Evolutionary conservation across 2,113 vertebrate species (phyloP), one percentile per base, ranked within the genome.

Genomic region (Eublepharis macularius): DNA sequence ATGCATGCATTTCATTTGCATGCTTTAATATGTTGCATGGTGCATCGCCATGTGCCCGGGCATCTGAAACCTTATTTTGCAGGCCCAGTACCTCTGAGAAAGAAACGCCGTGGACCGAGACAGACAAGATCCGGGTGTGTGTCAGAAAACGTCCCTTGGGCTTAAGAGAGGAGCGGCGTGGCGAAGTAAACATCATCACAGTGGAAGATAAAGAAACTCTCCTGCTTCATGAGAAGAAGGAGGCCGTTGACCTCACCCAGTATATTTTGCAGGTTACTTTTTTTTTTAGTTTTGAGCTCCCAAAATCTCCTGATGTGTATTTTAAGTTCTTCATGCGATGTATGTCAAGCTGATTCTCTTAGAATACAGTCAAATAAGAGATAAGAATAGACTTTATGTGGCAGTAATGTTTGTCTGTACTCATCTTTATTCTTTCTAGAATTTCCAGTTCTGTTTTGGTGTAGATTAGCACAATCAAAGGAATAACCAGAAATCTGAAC

Each of bases 131-230:
- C 87, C 95, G 96, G 69, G 98, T 99, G 29, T 98, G 98, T 88
- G 97, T 99, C 91, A 96, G 98, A 88, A 98, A 98, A 92, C 97
- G 98, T 88, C 98, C 98, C 19, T 93, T 98, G 72, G 94, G 96
- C 16, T n/a, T 83, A 17, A 93, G 90, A 29, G 98, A 98, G 80
- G 87, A 95, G 86, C 93, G 90, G 85, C 96, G 97, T 76, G 96
- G 97, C 81, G 97, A 98, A 90, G 86, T 95, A 82, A 97, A 98
- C 89, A 95, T 98, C 80, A 96, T 98, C 92, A 97, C 95, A 14
- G 95, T 97, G 79, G 93, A 95, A 90, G 95, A 95, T 34, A 95
- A 92, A 90, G 96, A 97, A 89, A 97, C 97, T 80, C 94, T 99
- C 0, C 94, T 97, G 76, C 95, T 99, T 9, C 96, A 97, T 32